Percentiles rank a stretch among this genome's conserved stretches.
Evolutionary conservation across 2,888 invertebrate genomes (phyloP).

Genomic region (Drosophila peninsularis): DNA sequence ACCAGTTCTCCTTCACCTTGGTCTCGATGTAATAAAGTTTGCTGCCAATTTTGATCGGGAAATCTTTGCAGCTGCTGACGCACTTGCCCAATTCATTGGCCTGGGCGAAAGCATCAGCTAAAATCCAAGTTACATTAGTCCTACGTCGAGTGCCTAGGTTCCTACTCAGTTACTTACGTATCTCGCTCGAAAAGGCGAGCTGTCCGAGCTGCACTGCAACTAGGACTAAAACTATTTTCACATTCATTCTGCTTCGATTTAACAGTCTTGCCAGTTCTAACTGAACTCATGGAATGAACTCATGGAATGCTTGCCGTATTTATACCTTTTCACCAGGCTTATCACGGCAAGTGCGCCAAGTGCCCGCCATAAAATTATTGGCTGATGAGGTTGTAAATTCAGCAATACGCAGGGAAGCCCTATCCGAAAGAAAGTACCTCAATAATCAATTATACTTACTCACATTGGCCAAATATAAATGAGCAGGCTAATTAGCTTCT

Average conservation of each 20-base stretch:
- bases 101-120: constrained; percentile 8
- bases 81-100: constrained; percentile 1
- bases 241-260: constrained; percentile 15
- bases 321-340: constrained; percentile 7
- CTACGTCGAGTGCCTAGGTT: rapidly evolving
- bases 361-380: background rate
- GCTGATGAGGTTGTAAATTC: background rate
- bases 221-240: constrained; percentile 11
- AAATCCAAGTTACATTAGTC: background rate
- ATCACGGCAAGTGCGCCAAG: background rate
- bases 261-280: background rate
- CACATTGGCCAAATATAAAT: background rate
- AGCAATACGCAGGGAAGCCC: background rate
- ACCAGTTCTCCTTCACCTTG: constrained; percentile 24
- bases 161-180: constrained; percentile 10
- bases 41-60: constrained; percentile 16
- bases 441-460: background rate
- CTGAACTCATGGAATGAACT: no score
- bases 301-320: background rate
- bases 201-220: constrained; percentile 18
- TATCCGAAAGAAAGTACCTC: background rate
- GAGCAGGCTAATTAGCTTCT: background rate
- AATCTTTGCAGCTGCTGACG: constrained; percentile 15
- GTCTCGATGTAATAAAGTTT: constrained; percentile 23
- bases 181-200: constrained; percentile 2